Evolutionary conservation across 2,797 vertebrate genomes (phyloP).

Genomic region (Silurus aristotelis): DNA sequence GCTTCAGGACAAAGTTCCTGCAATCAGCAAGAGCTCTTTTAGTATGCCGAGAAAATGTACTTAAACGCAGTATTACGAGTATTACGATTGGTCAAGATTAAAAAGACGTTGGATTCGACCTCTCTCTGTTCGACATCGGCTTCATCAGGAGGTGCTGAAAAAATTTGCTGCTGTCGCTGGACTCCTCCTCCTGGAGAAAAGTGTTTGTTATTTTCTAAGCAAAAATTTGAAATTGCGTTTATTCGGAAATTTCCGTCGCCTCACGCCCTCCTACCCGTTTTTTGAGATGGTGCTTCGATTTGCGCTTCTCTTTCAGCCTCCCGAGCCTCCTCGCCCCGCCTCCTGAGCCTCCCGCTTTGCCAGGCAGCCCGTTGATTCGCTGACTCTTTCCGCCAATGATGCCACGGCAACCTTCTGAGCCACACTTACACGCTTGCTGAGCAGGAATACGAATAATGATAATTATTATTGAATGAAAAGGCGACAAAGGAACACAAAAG

Average conservation of each 20-base stretch:
- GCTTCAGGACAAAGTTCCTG: constrained; percentile 96
- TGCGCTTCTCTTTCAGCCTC: constrained; percentile 94
- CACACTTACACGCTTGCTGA: constrained; percentile 93
- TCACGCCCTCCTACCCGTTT: constrained; percentile 79
- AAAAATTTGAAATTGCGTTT: background rate
- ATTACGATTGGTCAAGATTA: too few relatives aligned
- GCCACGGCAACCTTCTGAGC: constrained; percentile 90
- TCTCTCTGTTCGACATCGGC: constrained; percentile 97
- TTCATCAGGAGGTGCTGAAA: constrained; percentile 94
- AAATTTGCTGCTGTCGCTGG: constrained; percentile 85
- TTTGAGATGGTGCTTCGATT: constrained; percentile 97
- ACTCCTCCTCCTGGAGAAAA: constrained; percentile 83
- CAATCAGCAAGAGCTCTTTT: background rate
- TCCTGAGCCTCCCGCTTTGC: constrained; percentile 73
- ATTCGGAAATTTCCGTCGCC: too few relatives aligned
- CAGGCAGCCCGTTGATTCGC: constrained; percentile 86
- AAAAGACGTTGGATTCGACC: constrained; percentile 67
- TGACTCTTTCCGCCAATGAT: constrained; percentile 95
- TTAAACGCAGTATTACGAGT: accelerated
- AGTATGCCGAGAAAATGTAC: background rate
- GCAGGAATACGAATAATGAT: constrained; percentile 11
- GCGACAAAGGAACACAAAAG: background rate
- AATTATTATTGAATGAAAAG: background rate
- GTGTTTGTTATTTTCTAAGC: background rate
- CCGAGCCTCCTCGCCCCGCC: constrained; percentile 82